These are phyloP conservation scores for Cecropterus lyciades DNA, from an alignment of 1,140 invertebrate species.

Conservation along the genomic window DNA sequence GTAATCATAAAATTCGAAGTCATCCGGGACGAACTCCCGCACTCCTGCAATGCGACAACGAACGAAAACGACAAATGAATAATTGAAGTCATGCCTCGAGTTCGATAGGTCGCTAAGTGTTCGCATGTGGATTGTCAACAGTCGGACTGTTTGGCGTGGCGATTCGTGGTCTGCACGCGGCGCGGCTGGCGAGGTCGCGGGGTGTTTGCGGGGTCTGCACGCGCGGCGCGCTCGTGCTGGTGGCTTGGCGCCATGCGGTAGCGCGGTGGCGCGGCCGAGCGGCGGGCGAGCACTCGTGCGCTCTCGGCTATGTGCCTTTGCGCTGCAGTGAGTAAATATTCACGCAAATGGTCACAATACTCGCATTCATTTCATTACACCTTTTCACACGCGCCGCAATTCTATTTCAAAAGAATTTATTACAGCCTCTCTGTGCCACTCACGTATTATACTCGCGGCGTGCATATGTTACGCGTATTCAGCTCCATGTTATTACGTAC, in stretches of 20 bases:
- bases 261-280: slow-evolving; percentile 78
- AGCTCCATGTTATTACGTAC: slow-evolving; percentile 6
- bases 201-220: slow-evolving; percentile 37
- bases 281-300: slow-evolving; percentile 74
- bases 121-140: slow-evolving; percentile 67
- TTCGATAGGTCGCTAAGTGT: slow-evolving; percentile 45
- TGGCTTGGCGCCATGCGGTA: slow-evolving; percentile 73
- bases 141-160: slow-evolving; percentile 74
- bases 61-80: slow-evolving; percentile 54
- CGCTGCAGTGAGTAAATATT: slow-evolving; percentile 79
- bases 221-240: slow-evolving; percentile 52
- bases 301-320: slow-evolving; percentile 83
- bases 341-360: slow-evolving; percentile 20
- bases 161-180: slow-evolving; percentile 57
- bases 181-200: slow-evolving; percentile 43
- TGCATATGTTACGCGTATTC: slow-evolving; percentile 18
- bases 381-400: slow-evolving; percentile 22
- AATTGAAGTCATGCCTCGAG: slow-evolving; percentile 51
- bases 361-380: slow-evolving; percentile 10
- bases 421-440: slow-evolving; percentile 14
- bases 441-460: slow-evolving; percentile 12
- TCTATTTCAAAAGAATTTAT: slow-evolving; percentile 29
- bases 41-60: slow-evolving; percentile 77
- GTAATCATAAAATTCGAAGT: slow-evolving; percentile 48
- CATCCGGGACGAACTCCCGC: slow-evolving; percentile 40